phyloP scores from a whole-genome alignment of 2,113 vertebrate genomes.

The Silurus glanis region DNA sequence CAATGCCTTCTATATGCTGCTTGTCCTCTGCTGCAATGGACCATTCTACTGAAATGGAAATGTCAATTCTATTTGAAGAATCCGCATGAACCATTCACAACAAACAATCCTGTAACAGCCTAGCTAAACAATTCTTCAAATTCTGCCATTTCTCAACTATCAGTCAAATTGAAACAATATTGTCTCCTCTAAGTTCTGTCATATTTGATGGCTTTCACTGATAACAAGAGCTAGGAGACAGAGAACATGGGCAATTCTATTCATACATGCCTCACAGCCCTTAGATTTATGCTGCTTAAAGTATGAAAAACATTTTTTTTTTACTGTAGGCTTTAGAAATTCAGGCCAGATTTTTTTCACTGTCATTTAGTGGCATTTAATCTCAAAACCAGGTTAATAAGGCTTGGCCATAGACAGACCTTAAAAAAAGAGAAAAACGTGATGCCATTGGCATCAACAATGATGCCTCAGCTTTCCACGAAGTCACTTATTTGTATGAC shows the following conservation, averaged over 20 bases:
- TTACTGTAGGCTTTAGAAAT: neutral
- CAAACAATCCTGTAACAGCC: slow-evolving; percentile 9
- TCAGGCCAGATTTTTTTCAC: neutral
- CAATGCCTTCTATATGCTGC: neutral
- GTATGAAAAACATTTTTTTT: neutral
- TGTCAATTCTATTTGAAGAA: slow-evolving; percentile 33
- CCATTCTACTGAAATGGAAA: slow-evolving; percentile 31
- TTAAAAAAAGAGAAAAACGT: neutral
- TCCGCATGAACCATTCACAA: slow-evolving; percentile 21
- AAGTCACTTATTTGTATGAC: neutral
- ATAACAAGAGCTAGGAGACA: neutral
- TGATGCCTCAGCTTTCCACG: neutral
- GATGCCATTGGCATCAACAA: neutral
- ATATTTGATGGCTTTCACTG: slow-evolving; percentile 51
- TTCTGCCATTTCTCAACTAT: neutral
- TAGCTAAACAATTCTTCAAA: slow-evolving; percentile 35
- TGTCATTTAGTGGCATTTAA: neutral
- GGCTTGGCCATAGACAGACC: neutral
- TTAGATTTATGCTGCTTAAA: neutral
- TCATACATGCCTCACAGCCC: slow-evolving; percentile 11
- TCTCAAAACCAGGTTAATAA: too few relatives aligned
- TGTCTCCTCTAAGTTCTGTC: slow-evolving; percentile 44
- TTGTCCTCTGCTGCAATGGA: slow-evolving; percentile 18
- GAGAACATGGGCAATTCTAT: slow-evolving; percentile 1
- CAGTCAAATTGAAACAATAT: slow-evolving; percentile 47